Evolutionary conservation across 2,888 invertebrate genomes (phyloP).

Genomic region (Volucella bombylans): DNA sequence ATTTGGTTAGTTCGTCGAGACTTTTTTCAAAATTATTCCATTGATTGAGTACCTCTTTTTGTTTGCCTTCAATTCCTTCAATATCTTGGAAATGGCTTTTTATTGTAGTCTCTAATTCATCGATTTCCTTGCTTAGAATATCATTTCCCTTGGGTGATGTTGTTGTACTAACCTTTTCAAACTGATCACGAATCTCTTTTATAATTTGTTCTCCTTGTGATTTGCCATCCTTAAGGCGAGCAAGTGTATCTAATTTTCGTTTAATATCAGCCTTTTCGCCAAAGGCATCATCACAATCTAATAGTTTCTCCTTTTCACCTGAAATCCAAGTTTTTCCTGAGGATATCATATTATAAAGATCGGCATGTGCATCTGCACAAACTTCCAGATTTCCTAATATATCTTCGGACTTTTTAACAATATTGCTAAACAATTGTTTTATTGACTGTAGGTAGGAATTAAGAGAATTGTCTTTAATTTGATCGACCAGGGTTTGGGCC

Average conservation of each 20-base stretch:
- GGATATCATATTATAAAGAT: slow-evolving; percentile 89
- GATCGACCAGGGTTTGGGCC: slow-evolving; percentile 94
- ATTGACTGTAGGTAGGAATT: slow-evolving; percentile 94
- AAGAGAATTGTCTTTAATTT: slow-evolving; percentile 93
- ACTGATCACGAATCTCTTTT: slow-evolving; percentile 87
- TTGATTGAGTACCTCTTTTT: slow-evolving; percentile 88
- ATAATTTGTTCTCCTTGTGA: slow-evolving; percentile 86
- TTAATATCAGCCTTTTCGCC: slow-evolving; percentile 93
- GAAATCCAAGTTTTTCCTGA: slow-evolving; percentile 92
- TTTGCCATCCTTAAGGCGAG: slow-evolving; percentile 86
- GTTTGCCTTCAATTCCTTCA: slow-evolving; percentile 87
- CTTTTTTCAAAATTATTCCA: slow-evolving; percentile 94
- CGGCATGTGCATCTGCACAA: slow-evolving; percentile 92
- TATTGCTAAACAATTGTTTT: slow-evolving; percentile 93
- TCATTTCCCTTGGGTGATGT: slow-evolving; percentile 91
- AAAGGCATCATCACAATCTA: slow-evolving; percentile 90
- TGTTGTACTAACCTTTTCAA: slow-evolving; percentile 87
- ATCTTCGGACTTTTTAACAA: slow-evolving; percentile 93
- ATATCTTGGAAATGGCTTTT: slow-evolving; percentile 87
- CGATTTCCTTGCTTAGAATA: slow-evolving; percentile 88
- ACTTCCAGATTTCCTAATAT: slow-evolving; percentile 92
- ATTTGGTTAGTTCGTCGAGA: slow-evolving; percentile 90
- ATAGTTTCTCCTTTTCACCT: slow-evolving; percentile 90
- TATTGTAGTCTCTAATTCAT: slow-evolving; percentile 86
- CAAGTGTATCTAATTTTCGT: slow-evolving; percentile 87